Conservation (phyloP, 2,797 vertebrate species). For the Margarornis squamiger region DNA sequence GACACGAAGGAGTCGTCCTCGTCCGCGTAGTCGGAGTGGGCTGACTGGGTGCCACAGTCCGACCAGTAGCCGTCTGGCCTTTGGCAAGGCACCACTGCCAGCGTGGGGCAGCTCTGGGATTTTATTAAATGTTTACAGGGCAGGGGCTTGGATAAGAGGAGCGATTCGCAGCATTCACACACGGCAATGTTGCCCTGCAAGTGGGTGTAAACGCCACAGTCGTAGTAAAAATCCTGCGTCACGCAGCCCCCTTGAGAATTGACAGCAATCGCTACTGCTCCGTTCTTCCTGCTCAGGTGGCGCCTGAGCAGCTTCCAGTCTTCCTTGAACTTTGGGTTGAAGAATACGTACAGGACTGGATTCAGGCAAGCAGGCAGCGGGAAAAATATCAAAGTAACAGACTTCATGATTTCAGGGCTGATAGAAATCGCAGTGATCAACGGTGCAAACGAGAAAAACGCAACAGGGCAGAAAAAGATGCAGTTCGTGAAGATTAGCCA, state of each 20-base stretch:
- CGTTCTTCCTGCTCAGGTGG: constrained; percentile 50
- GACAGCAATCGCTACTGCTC: constrained; percentile 53
- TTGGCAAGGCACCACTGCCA: constrained; percentile 83
- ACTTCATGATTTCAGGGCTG: constrained; percentile 95
- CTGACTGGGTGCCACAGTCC: constrained; percentile 87
- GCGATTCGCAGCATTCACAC: constrained; percentile 90
- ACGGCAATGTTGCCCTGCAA: constrained; percentile 82
- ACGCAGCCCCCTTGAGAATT: constrained; percentile 75
- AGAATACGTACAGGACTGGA: constrained; percentile 93
- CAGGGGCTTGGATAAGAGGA: constrained; percentile 83
- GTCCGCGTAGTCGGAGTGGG: constrained; percentile 92
- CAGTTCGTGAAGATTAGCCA: constrained; percentile 99
- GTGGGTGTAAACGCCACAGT: constrained; percentile 87
- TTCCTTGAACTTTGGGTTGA: constrained; percentile 94
- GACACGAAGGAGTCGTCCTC: constrained; percentile 97
- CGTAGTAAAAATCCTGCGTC: constrained; percentile 83
- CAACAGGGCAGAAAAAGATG: constrained; percentile 98
- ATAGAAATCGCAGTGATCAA: constrained; percentile 87
- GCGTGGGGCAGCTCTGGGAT: constrained; percentile 92
- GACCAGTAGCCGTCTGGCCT: constrained; percentile 88
- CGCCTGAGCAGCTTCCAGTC: constrained; percentile 89
- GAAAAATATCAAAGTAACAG: constrained; percentile 95
- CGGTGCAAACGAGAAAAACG: constrained; percentile 94
- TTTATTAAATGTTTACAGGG: constrained; percentile 95
- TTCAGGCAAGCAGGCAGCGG: constrained; percentile 94